Percentiles rank a stretch among this genome's conserved stretches.
phyloP scores from a whole-genome alignment of 2,888 invertebrate genomes.

The Pseudeuparius sepicola region DNA sequence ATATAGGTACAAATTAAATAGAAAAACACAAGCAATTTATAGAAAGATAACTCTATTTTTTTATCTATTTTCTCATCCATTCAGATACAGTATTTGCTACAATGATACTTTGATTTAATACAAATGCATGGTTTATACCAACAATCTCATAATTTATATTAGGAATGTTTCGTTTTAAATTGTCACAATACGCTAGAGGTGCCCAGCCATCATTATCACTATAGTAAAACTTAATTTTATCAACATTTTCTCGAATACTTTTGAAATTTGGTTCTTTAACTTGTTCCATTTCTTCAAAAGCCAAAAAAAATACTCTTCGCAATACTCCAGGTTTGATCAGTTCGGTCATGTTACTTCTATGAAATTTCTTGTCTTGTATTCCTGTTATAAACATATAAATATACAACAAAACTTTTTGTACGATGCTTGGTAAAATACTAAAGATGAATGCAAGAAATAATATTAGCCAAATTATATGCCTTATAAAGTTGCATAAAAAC shows the following conservation, averaged over 20 bases:
- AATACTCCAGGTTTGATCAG: slow-evolving; percentile 50
- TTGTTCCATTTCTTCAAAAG: slow-evolving; percentile 69
- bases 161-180: slow-evolving; percentile 51
- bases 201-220: slow-evolving; percentile 76
- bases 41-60: slow-evolving; percentile 12
- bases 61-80: slow-evolving; percentile 32
- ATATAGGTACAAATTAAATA: no score
- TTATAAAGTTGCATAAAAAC: slow-evolving; percentile 52
- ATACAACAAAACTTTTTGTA: slow-evolving; percentile 44
- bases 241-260: slow-evolving; percentile 46
- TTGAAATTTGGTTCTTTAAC: slow-evolving; percentile 58
- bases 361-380: slow-evolving; percentile 46
- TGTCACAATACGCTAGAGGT: slow-evolving; percentile 59
- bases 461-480: slow-evolving; percentile 42
- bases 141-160: slow-evolving; percentile 47
- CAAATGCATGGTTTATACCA: slow-evolving; percentile 69
- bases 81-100: slow-evolving; percentile 40
- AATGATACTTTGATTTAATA: slow-evolving; percentile 51
- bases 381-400: slow-evolving; percentile 46
- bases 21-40: no score
- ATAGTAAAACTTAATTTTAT: slow-evolving; percentile 69
- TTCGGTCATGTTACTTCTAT: slow-evolving; percentile 43
- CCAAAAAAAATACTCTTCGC: slow-evolving; percentile 58
- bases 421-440: slow-evolving; percentile 43
- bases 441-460: slow-evolving; percentile 43